Evolutionary conservation across 2,113 vertebrate species (phyloP).

Genomic region (Microcebus ravelobensis): DNA sequence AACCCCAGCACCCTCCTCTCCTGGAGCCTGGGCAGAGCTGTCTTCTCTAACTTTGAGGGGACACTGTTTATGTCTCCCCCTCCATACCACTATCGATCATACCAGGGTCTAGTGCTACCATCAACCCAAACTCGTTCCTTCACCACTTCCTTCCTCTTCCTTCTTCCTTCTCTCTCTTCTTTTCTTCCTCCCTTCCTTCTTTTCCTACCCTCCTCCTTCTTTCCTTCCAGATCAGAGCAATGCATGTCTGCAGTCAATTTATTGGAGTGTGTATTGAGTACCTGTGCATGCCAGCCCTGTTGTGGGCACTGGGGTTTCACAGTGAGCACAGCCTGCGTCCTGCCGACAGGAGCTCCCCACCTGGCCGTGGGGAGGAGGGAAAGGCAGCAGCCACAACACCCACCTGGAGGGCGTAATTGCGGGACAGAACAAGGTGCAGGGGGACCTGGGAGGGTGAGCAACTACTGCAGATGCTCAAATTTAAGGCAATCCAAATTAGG

Average conservation of each 20-base stretch:
- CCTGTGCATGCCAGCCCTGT: not conserved
- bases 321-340: not conserved
- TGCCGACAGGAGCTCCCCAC: not conserved
- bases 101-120: not conserved
- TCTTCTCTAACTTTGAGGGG: not conserved
- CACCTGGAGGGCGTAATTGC: not conserved
- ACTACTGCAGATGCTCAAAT: accelerated
- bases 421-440: not conserved
- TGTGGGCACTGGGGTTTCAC: not conserved
- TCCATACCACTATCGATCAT: not conserved
- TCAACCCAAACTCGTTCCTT: not conserved
- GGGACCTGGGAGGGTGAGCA: not conserved
- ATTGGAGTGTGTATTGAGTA: not conserved
- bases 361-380: not conserved
- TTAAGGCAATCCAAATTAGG: not conserved
- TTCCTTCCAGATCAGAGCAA: not conserved
- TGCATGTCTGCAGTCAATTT: not conserved
- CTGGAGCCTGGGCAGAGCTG: not conserved
- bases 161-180: not conserved
- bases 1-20: no score
- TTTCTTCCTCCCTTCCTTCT: not conserved
- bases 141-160: not conserved
- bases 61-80: not conserved
- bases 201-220: not conserved
- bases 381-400: not conserved